Evolutionary conservation across 2,797 vertebrate genomes (phyloP).

Genomic region (Phoeniculus purpureus): DNA sequence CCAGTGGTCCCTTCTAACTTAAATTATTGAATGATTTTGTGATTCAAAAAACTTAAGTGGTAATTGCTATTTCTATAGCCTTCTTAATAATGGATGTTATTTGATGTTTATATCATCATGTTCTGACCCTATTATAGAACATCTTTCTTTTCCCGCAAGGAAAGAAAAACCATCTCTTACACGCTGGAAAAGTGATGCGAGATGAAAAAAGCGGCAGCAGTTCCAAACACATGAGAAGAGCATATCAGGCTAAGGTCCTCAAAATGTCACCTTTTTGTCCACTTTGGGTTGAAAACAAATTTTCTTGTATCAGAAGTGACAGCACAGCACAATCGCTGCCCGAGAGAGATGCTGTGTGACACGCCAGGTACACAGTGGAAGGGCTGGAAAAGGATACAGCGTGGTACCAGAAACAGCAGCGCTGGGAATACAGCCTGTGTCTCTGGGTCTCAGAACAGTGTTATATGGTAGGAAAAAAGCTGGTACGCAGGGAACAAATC

Average conservation of each 20-base stretch:
- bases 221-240: neutral
- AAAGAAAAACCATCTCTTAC: neutral
- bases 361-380: neutral
- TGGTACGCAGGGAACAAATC: neutral
- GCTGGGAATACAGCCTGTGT: neutral
- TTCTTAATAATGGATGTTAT: slow-evolving; percentile 16
- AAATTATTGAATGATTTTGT: neutral
- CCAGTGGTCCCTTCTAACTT: neutral
- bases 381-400: neutral
- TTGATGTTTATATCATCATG: neutral
- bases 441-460: neutral
- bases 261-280: neutral
- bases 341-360: neutral
- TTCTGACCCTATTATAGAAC: neutral
- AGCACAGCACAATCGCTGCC: neutral
- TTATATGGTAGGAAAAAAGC: neutral
- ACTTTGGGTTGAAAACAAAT: neutral
- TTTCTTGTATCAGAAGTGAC: neutral
- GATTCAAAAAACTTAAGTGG: neutral
- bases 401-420: neutral
- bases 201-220: neutral
- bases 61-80: neutral
- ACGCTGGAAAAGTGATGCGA: neutral
- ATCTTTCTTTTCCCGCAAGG: neutral
- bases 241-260: neutral